Conservation (phyloP, 64 coral and sea anemone species). For the Pocillopora damicornis region DNA sequence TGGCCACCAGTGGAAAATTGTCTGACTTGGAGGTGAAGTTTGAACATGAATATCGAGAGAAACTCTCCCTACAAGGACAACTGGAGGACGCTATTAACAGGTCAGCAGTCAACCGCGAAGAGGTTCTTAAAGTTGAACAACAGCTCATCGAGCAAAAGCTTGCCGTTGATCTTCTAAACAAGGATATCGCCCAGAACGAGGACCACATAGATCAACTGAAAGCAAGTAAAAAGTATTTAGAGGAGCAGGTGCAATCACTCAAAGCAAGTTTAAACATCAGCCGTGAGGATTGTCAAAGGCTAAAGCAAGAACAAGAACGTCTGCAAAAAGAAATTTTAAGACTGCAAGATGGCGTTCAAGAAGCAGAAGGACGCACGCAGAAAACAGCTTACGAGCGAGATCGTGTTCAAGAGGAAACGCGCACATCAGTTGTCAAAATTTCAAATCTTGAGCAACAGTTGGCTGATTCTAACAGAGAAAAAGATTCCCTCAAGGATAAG, state of each 20-base stretch:
- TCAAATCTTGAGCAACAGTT: conserved; percentile 83
- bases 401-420: conserved; percentile 75
- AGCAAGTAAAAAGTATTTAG: conserved; percentile 66
- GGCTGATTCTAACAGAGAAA: conserved; percentile 72
- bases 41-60: conserved; percentile 80
- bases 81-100: conserved; percentile 73
- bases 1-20: conserved; percentile 40
- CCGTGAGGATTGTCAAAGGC: conserved; percentile 70
- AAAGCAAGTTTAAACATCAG: conserved; percentile 66
- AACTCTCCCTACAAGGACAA: conserved; percentile 64
- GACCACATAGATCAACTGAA: conserved; percentile 67
- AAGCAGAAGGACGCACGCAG: conserved; percentile 80
- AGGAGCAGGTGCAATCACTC: conserved; percentile 76
- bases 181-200: conserved; percentile 83
- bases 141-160: conserved; percentile 80
- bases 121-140: conserved; percentile 82
- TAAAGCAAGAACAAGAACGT: conserved; percentile 75
- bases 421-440: conserved; percentile 65
- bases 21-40: conserved; percentile 83
- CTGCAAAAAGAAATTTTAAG: conserved; percentile 79
- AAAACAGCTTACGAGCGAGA: conserved; percentile 85
- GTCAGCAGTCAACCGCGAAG: conserved; percentile 53
- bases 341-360: conserved; percentile 57
- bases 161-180: conserved; percentile 48
- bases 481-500: conserved; percentile 71